phyloP scores from a whole-genome alignment of 1,140 invertebrate species.

The Telenomus remus region DNA sequence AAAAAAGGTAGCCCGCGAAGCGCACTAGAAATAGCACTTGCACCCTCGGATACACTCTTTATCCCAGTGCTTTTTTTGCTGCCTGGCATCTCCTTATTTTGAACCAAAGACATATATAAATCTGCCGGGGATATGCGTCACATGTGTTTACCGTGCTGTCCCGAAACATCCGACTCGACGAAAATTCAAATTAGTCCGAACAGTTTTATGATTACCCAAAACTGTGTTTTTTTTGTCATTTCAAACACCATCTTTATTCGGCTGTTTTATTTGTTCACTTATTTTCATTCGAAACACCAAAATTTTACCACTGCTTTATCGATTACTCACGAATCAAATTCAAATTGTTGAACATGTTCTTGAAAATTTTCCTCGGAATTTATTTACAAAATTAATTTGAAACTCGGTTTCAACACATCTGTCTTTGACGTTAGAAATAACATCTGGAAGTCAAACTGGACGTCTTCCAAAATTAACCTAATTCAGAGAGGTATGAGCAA shows the following conservation, averaged over 20 bases:
- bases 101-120: conserved; percentile 51
- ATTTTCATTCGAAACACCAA: no score
- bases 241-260: no score
- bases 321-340: no score
- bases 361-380: conserved; percentile 1
- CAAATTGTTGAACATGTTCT: no score
- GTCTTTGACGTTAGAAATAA: conserved; percentile 53
- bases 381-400: conserved; percentile 50
- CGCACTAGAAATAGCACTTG: conserved; percentile 50
- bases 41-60: conserved; percentile 38
- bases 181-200: conserved; percentile 32
- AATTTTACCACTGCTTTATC: no score
- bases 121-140: conserved; percentile 48
- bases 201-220: conserved; percentile 26
- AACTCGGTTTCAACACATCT: conserved; percentile 43
- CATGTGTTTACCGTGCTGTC: conserved; percentile 45
- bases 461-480: conserved; percentile 24
- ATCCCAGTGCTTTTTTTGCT: conserved; percentile 13
- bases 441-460: conserved; percentile 42
- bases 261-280: no score
- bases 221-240: no score
- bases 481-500: conserved; percentile 33
- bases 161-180: conserved; percentile 39
- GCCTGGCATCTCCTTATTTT: conserved; percentile 44
- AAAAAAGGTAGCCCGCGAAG: conserved; percentile 8